Base-by-base conservation (phyloP, 1,140 invertebrate species). In the Drosophila grimshawi region DNA sequence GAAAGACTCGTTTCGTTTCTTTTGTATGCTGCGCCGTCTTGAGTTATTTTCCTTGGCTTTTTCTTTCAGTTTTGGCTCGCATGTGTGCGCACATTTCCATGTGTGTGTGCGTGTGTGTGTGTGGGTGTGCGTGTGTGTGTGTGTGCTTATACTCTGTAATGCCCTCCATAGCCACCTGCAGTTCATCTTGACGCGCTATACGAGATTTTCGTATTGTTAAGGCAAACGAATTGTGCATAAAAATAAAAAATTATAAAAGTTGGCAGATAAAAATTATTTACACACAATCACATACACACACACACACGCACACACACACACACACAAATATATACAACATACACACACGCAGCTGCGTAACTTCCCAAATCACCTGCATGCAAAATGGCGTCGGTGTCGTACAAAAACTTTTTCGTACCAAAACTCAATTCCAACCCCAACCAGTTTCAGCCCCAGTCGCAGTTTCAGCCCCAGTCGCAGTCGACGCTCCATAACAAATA, bases 221-320 rank as follows among this genome's bases (percentile, higher is more conserved):
- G 65, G 56, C 82, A 81, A 67, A 72, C 82, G 75, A 86, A 86
- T 86, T 86, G 78, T 76, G 82, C 76, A 86, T 76, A 74, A 86
- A 86, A 86, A 86, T 86, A 86, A 88, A 88, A 88, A 88, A 88
- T 88, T 76, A 89, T 88, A 88, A 88, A 88, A 88, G 83, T 88
- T 88, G 85, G 76, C 83, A 88, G 83, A 88, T 88, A 89, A 88
- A 89, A 88, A 88, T 88, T 89, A 85, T 80, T 78, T 76, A 80
- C 77, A 56, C 82, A 78, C 78, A 62, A 65, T 45, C 52, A 49
- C 64, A 61, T 19, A 19, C 19, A 19, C 19, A 19, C 19, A 19
- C 19, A 19, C 19, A 19, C 19, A 19, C 19, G 2, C 19, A 19
- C 19, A 19, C n/a, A n/a, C 19, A 19, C 19, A 19, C 19, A 19